These are phyloP conservation scores for Actinia equina DNA, from an alignment of 64 coral and sea anemone species.

Conservation along the genomic window DNA sequence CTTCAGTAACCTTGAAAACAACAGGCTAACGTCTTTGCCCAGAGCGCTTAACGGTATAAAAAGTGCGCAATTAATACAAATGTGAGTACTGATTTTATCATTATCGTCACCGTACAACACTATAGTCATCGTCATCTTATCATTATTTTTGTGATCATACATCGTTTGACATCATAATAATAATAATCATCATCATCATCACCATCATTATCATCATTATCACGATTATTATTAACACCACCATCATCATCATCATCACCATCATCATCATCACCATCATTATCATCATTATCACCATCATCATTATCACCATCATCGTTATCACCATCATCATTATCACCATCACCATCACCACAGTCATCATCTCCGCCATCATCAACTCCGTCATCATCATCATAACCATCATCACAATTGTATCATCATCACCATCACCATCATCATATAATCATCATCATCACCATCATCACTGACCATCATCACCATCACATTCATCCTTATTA, in stretches of 20 bases:
- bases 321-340: neutral
- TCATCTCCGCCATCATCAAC: too few relatives aligned
- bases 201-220: neutral
- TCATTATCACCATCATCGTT: neutral
- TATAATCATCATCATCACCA: neutral
- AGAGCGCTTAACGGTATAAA: neutral
- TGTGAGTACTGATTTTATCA: neutral
- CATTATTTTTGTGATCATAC: too few relatives aligned
- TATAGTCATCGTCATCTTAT: neutral
- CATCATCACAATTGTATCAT: neutral
- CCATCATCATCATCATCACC: neutral
- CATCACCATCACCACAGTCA: neutral
- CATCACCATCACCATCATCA: neutral
- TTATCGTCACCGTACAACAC: neutral
- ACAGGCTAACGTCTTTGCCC: neutral
- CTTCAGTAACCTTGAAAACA: neutral
- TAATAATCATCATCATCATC: neutral
- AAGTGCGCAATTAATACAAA: neutral
- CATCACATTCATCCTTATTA: neutral
- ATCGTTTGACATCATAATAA: neutral
- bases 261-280: neutral
- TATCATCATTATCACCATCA: neutral
- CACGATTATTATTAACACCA: neutral
- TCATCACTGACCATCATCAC: neutral
- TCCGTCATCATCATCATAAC: neutral